Percentiles rank a stretch among this genome's conserved stretches.
phyloP scores from a whole-genome alignment of 2,888 invertebrate genomes.

The Tenthredo scrophulariae region DNA sequence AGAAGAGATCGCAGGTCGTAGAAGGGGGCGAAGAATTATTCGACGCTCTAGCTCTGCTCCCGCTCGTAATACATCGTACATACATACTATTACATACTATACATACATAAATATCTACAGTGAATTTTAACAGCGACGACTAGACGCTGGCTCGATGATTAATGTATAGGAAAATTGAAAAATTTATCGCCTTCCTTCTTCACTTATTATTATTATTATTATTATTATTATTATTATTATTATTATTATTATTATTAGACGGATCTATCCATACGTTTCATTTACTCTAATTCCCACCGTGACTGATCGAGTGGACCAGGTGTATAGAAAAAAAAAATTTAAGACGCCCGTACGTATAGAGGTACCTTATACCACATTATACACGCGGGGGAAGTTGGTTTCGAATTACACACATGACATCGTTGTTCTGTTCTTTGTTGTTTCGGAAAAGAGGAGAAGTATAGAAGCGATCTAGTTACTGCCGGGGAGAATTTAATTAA shows the following conservation, averaged over 20 bases:
- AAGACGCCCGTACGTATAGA: not conserved
- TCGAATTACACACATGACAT: conserved; percentile 5
- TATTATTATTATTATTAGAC: not conserved
- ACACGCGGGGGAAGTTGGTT: not conserved
- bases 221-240: no score
- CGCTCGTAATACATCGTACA: not conserved
- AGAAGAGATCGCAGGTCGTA: conserved; percentile 19
- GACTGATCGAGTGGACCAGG: not conserved
- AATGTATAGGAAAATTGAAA: not conserved
- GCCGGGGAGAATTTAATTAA: conserved; percentile 42
- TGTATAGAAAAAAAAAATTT: conserved; percentile 5
- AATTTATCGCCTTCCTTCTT: not conserved
- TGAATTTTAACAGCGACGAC: not conserved
- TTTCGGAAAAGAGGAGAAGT: not conserved
- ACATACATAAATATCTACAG: not conserved
- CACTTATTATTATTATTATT: not conserved
- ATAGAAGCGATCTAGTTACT: conserved; percentile 38
- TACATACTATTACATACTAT: no score
- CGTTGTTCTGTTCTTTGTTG: conserved; percentile 17
- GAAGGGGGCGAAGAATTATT: not conserved
- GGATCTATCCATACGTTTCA: not conserved
- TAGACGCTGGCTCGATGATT: not conserved
- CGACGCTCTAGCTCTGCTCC: not conserved
- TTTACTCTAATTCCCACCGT: not conserved
- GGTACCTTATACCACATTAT: not conserved